Base-by-base conservation (phyloP, 2,113 vertebrate species). In the Rynchops niger region DNA sequence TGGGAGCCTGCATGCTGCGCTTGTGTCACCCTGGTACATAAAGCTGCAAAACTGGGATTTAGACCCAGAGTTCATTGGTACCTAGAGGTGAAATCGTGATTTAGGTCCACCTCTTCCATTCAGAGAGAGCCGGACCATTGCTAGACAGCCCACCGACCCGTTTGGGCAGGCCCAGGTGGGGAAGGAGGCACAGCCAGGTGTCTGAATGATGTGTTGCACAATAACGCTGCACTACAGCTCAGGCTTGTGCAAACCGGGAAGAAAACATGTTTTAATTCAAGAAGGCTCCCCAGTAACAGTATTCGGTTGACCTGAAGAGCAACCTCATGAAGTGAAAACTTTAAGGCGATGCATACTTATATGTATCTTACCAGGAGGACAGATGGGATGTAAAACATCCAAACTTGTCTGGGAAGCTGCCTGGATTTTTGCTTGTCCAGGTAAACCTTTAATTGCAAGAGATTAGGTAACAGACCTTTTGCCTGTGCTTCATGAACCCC, bases 1-100 rank as follows among this genome's bases (percentile, higher is more conserved):
- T 0, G 0, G 38, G 52, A 22, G 52, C 27, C 38, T 76, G 36
- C 49, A 56, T 6, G 0, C 42, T 27, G 61, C 1, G 0, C 20
- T 71, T 5, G 1, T 8, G 1, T 38, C 23, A 32, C 16, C 23
- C 21, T 53, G 40, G 36, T 49, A 27, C 40, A 11, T 3, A 71
- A n/a, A 79, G 38, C 29, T 91, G 81, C 73, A 87, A 40, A 82
- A 7, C 40, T 43, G 43, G 69, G 30, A 9, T 52, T 71, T 71
- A 72, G 9, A 52, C 29, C 23, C 52, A 47, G 9, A 42, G 16
- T 29, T 49, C 40, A 6, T 3, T 56, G 42, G 14, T 50, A 2
- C 11, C 43, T 63, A 76, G 63, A 50, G 38, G 25, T 66, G 50
- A 62, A 95, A 53, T 9, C 8, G 18, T 27, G 9, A 9, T 47